A percentile compares a stretch with the other conserved stretches of the same genome.
These are phyloP conservation scores for Bergia sp. DNA, from an alignment of 92 coral and sea anemone species.

Conservation along the genomic window DNA sequence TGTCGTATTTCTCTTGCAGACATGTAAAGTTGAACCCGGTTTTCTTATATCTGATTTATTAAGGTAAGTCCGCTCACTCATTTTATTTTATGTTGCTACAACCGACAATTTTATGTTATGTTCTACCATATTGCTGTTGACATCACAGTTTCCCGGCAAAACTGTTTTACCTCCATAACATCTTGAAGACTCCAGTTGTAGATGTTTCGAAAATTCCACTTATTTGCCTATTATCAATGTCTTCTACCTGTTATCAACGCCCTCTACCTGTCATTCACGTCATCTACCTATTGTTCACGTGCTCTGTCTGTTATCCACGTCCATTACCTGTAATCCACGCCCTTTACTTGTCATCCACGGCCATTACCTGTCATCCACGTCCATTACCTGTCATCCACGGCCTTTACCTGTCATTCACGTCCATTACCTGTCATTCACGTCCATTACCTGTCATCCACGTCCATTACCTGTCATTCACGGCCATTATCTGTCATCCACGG, in stretches of 20 bases:
- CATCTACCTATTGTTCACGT: neutral
- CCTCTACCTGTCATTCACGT: neutral
- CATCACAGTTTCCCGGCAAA: neutral
- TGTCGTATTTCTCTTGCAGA: slow-evolving; percentile 59
- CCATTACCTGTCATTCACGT: no score
- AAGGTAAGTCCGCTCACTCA: slow-evolving; percentile 56
- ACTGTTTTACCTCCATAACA: no score
- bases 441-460: no score
- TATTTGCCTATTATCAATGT: no score
- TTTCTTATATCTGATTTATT: slow-evolving; percentile 78
- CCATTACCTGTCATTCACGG: no score
- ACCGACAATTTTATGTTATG: neutral
- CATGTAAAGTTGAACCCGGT: slow-evolving; percentile 89
- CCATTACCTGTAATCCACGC: no score
- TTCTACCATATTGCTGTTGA: neutral
- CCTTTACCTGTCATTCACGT: no score
- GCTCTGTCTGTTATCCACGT: neutral
- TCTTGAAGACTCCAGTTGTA: neutral
- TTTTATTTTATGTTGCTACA: neutral
- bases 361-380: neutral
- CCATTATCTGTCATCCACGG: no score
- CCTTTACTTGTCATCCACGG: neutral
- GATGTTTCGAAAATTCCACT: no score
- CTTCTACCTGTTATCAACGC: neutral
- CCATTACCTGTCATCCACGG: neutral